Percentiles rank a stretch among this genome's conserved stretches.
These are phyloP conservation scores for Helicorthomorpha holstii DNA, from an alignment of 1,140 invertebrate species.

Conservation along the genomic window DNA sequence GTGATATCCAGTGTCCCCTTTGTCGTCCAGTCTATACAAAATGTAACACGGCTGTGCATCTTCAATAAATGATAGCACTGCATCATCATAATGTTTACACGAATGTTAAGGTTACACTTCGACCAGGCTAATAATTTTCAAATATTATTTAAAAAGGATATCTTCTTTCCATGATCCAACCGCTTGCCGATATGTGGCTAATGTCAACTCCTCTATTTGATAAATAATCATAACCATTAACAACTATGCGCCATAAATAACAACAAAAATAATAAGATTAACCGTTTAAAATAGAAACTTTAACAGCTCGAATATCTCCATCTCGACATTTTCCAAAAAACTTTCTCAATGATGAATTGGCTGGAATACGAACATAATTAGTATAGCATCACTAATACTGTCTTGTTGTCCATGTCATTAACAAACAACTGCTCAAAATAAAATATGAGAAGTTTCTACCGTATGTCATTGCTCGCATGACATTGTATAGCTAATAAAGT, in stretches of 20 bases:
- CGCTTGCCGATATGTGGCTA: conserved; percentile 44
- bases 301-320: conserved; percentile 58
- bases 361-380: too few relatives aligned
- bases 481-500: too few relatives aligned
- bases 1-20: conserved; percentile 52
- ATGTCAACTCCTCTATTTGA: conserved; percentile 50
- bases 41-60: conserved; percentile 86
- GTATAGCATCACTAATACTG: too few relatives aligned
- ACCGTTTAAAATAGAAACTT: conserved; percentile 76
- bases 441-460: too few relatives aligned
- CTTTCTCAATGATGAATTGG: conserved; percentile 59
- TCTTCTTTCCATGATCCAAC: conserved; percentile 70
- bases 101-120: conserved; percentile 2
- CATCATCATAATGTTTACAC: conserved; percentile 47
- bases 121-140: conserved; percentile 3
- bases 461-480: too few relatives aligned
- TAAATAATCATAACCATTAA: not conserved
- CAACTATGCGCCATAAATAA: not conserved
- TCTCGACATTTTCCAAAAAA: conserved; percentile 66
- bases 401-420: too few relatives aligned
- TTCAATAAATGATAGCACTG: conserved; percentile 55
- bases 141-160: conserved; percentile 11
- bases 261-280: conserved; percentile 17
- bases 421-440: too few relatives aligned
- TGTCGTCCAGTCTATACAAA: conserved; percentile 69